Conservation (phyloP, 2,113 vertebrate species). For the Salvelinus sp. region DNA sequence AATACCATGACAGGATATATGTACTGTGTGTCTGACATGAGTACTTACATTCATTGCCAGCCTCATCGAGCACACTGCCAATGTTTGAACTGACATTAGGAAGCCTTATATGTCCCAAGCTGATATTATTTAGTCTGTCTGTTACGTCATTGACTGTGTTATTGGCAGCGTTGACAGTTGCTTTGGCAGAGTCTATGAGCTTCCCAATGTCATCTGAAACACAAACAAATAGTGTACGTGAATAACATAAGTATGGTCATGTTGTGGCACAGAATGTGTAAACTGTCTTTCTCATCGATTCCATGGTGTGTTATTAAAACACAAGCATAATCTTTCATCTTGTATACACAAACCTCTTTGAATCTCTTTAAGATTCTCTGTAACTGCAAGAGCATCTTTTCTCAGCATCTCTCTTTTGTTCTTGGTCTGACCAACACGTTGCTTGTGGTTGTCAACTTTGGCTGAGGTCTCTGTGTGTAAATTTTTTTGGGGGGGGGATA, state of each 20-base stretch:
- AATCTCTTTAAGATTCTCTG: conserved; percentile 65
- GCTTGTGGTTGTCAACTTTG: conserved; percentile 59
- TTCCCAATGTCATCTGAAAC: conserved; percentile 67
- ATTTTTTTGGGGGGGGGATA: too few species aligned
- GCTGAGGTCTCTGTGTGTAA: conserved; percentile 62
- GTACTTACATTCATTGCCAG: conserved; percentile 52
- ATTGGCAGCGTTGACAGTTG: conserved; percentile 58
- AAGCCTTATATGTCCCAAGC: conserved; percentile 68
- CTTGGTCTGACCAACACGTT: conserved; percentile 54
- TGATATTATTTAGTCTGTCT: conserved; percentile 74
- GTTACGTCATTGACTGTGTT: conserved; percentile 61
- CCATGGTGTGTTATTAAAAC: neutral
- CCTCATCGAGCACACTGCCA: conserved; percentile 32
- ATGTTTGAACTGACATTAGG: conserved; percentile 13
- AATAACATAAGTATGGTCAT: neutral
- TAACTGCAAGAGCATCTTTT: conserved; percentile 52
- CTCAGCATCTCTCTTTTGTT: conserved; percentile 65
- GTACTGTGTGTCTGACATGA: neutral
- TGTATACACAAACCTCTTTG: conserved; percentile 73
- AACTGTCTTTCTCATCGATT: neutral
- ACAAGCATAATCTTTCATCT: neutral
- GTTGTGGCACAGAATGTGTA: neutral
- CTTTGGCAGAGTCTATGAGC: conserved; percentile 71
- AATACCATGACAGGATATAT: neutral
- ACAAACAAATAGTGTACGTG: conserved; percentile 1